Conservation (phyloP, 2,888 invertebrate species). For the Chouioia cunea region DNA sequence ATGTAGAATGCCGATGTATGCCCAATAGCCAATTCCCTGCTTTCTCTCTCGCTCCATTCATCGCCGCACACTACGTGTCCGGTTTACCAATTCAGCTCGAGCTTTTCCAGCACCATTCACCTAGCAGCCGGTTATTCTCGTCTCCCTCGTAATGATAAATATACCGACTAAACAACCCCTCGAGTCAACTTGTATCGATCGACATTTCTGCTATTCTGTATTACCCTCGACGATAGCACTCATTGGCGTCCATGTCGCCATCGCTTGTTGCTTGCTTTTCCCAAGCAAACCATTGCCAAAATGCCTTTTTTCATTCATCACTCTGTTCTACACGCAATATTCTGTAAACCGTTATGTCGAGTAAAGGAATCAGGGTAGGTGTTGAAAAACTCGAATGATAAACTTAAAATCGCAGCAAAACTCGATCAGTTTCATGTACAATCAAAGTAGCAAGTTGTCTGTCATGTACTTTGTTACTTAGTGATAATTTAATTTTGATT, state of each 20-base stretch:
- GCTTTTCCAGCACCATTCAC: slow-evolving; percentile 43
- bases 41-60: slow-evolving; percentile 61
- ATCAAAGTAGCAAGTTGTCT: slow-evolving; percentile 7
- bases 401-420: slow-evolving; percentile 11
- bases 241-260: no score
- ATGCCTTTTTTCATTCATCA: no score
- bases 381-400: no score
- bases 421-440: slow-evolving; percentile 28
- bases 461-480: neutral
- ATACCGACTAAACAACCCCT: slow-evolving; percentile 60
- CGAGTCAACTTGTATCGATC: slow-evolving; percentile 60
- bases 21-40: slow-evolving; percentile 67
- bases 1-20: slow-evolving; percentile 62
- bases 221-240: slow-evolving; percentile 44
- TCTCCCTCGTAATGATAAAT: no score
- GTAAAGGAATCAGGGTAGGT: neutral
- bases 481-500: slow-evolving; percentile 24
- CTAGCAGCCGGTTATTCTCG: no score
- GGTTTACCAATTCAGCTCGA: slow-evolving; percentile 65
- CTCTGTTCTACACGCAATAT: no score
- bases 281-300: no score
- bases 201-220: slow-evolving; percentile 47
- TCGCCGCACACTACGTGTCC: slow-evolving; percentile 68
- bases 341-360: no score
- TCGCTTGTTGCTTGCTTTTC: no score